These are phyloP conservation scores for Tethya wilhelma DNA, from an alignment of 37 sponge, comb jelly and placozoan species.

Conservation along the genomic window DNA sequence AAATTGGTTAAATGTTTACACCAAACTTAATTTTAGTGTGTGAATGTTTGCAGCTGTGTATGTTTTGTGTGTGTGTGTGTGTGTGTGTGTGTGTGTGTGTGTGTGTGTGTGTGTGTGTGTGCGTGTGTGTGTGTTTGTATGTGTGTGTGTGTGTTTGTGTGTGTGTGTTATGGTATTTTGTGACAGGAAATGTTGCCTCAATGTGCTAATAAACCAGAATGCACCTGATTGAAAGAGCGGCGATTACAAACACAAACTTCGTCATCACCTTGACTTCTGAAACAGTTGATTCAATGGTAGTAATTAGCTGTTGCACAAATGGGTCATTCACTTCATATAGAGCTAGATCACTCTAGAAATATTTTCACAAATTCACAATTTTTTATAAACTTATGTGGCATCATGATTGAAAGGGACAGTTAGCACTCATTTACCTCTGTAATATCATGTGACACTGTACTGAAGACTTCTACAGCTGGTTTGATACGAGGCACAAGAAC, in stretches of 20 bases:
- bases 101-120: not conserved
- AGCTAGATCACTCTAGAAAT: not conserved
- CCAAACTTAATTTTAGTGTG: too few relatives aligned
- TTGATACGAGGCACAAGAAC: conserved; percentile 46
- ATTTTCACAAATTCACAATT: not conserved
- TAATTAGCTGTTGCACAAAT: conserved; percentile 79
- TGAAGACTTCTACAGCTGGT: conserved; percentile 52
- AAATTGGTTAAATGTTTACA: too few relatives aligned
- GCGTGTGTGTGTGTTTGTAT: too few relatives aligned
- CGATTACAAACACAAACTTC: not conserved
- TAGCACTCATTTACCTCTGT: conserved; percentile 57
- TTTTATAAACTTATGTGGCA: not conserved
- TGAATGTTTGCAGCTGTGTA: too few relatives aligned
- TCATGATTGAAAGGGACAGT: not conserved
- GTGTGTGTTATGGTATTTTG: too few relatives aligned
- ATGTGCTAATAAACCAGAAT: not conserved
- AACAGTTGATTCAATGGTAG: conserved; percentile 39
- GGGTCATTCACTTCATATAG: conserved; percentile 80
- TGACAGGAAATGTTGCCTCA: conserved; percentile 4
- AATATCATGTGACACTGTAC: conserved; percentile 46
- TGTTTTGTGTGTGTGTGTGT: too few relatives aligned
- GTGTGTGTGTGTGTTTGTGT: too few relatives aligned
- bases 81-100: too few relatives aligned
- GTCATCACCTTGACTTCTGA: conserved; percentile 67
- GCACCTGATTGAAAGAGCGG: not conserved